phyloP scores from a whole-genome alignment of 2,888 invertebrate species.

The Sphaerophoria taeniata region DNA sequence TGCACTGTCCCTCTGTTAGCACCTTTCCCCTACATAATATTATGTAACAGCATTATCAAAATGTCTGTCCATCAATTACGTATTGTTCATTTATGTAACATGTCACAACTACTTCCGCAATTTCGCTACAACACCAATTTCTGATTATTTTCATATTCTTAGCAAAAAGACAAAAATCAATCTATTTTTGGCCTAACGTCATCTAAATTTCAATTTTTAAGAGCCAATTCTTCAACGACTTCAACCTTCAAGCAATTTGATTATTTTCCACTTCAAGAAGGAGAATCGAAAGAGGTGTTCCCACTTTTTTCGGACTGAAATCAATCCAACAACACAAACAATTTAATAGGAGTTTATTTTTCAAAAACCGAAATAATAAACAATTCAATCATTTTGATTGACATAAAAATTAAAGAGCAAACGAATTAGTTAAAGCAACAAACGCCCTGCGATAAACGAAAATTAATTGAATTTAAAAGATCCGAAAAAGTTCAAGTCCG shows the following conservation, averaged over 20 bases:
- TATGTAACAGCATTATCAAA: too few species aligned
- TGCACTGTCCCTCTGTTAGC: too few species aligned
- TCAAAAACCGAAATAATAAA: conserved; percentile 10
- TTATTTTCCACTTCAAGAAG: not conserved
- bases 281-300: not conserved
- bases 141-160: too few species aligned
- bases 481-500: conserved; percentile 52
- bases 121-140: too few species aligned
- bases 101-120: too few species aligned
- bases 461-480: conserved; percentile 62
- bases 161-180: too few species aligned
- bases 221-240: not conserved
- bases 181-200: too few species aligned
- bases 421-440: conserved; percentile 34
- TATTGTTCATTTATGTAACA: too few species aligned
- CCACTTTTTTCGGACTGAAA: not conserved
- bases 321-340: not conserved
- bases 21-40: too few species aligned
- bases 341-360: conserved; percentile 19
- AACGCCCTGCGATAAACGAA: conserved; percentile 48
- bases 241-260: not conserved
- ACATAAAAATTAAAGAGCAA: conserved; percentile 36
- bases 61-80: too few species aligned
- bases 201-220: too few species aligned
- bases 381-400: conserved; percentile 39